Percentiles rank a stretch among this genome's conserved stretches.
Evolutionary conservation across 2,113 vertebrate genomes (phyloP).

Genomic region (Psilopsiagon aymara): DNA sequence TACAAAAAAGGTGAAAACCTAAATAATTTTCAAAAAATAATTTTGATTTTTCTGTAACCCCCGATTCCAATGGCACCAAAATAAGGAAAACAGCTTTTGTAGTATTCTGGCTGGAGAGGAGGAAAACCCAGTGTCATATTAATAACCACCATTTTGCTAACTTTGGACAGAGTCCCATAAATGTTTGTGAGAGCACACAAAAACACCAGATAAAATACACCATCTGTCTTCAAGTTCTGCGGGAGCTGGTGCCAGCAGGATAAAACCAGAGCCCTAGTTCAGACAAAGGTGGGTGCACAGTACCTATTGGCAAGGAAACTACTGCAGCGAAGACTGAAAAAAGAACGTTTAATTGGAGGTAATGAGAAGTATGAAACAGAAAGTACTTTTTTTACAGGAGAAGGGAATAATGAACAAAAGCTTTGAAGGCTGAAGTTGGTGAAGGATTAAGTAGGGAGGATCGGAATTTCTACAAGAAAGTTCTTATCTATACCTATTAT

Average conservation of each 20-base stretch:
- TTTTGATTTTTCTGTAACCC: neutral
- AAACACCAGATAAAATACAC: constrained; percentile 36
- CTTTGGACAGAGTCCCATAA: constrained; percentile 23
- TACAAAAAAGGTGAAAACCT: neutral
- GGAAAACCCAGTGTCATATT: neutral
- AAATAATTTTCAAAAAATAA: neutral
- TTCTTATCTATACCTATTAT: neutral
- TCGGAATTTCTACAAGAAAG: neutral
- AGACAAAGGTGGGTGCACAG: constrained; percentile 44
- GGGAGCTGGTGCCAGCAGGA: constrained; percentile 33
- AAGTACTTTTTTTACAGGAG: neutral
- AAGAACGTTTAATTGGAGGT: neutral
- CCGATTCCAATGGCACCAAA: neutral
- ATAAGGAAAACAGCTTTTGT: neutral
- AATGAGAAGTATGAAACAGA: neutral
- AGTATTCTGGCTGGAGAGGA: neutral
- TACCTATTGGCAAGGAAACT: constrained; percentile 15
- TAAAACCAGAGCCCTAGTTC: constrained; percentile 12
- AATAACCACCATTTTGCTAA: constrained; percentile 21
- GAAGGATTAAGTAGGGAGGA: neutral
- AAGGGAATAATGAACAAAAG: neutral
- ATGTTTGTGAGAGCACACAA: constrained; percentile 30
- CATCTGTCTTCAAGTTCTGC: constrained; percentile 49
- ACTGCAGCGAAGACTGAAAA: neutral
- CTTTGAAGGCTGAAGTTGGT: neutral